Base-by-base conservation (phyloP, 1,140 invertebrate genomes). In the Magallana ariakensis region DNA sequence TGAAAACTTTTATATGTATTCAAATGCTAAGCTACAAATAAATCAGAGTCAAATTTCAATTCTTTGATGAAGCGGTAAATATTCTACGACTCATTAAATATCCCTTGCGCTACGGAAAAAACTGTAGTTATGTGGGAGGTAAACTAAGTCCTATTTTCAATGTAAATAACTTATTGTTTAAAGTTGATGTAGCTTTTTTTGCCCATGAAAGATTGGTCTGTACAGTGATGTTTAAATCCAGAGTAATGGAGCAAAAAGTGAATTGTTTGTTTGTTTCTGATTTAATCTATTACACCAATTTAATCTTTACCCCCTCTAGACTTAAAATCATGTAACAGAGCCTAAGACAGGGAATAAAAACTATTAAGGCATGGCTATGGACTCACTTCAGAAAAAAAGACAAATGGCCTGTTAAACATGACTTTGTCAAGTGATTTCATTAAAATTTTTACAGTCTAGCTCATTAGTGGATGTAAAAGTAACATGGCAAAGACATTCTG, bases 211-310 rank as follows among this genome's bases (percentile, higher is more conserved):
- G 10, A 19, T 26, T 33, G 66, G 22, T 75, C 10, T 22, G 66
- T 75, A 8, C 22, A 19, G 22, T 26, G 22, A 26, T n/a, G 19
- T 62, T 75, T 75, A 75, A 75, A 75, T 75, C 22, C 9, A 26
- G 19, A 75, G 66, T 75, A 75, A 75, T 75, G 22, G 66, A 75
- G 66, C 22, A 10, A 19, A 75, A 75, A 75, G 11, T 13, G 22
- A 26, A 26, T 75, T 75, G 22, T 75, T 75, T 75, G 66, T 75
- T 75, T 26, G 22, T 75, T 75, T 26, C 22, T 70, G 62, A 70
- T 70, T 70, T 46, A 46, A 46, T 46, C 33, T 46, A 46, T 46
- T 46, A 46, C 33, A 46, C 33, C 33, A 46, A 46, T 46, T 46
- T 26, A 70, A 70, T 22, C 58, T 62, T 70, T 26, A 70, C 66